Evolutionary conservation across 2,113 vertebrate species (phyloP).

Genomic region (Mirounga angustirostris): DNA sequence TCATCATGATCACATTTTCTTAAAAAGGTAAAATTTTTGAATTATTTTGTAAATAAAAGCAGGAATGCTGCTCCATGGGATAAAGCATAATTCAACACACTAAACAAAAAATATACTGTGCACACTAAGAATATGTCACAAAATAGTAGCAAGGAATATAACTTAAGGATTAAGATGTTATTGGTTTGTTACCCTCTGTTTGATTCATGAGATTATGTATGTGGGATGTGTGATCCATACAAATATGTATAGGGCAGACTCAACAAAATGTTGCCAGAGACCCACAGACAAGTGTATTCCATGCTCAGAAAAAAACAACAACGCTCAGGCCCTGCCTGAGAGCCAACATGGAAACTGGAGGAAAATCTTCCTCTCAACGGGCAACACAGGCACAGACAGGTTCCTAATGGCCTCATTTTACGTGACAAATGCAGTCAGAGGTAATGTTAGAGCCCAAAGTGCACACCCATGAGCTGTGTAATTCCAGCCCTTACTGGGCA

Average conservation of each 20-base stretch:
- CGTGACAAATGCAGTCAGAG: background rate
- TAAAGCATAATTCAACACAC: background rate
- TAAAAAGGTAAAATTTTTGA: background rate
- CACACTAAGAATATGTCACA: background rate
- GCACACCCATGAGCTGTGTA: fast-evolving
- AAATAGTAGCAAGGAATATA: background rate
- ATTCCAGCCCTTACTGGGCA: background rate
- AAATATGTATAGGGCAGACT: background rate
- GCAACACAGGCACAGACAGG: background rate
- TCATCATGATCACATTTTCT: background rate
- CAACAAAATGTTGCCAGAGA: background rate
- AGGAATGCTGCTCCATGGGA: background rate
- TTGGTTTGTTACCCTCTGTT: background rate
- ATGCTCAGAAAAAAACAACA: background rate
- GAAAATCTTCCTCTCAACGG: background rate
- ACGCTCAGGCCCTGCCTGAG: background rate
- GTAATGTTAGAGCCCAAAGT: background rate
- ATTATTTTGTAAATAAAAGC: background rate
- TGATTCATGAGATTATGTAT: background rate
- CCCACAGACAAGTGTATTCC: background rate
- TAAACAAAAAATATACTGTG: background rate
- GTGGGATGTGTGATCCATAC: background rate
- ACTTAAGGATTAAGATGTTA: background rate
- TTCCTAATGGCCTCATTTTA: background rate
- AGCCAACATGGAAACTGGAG: background rate